Evolutionary conservation across 2,888 invertebrate genomes (phyloP), one percentile per base, ranked within the genome.

Genomic region (Napeogenes inachia): DNA sequence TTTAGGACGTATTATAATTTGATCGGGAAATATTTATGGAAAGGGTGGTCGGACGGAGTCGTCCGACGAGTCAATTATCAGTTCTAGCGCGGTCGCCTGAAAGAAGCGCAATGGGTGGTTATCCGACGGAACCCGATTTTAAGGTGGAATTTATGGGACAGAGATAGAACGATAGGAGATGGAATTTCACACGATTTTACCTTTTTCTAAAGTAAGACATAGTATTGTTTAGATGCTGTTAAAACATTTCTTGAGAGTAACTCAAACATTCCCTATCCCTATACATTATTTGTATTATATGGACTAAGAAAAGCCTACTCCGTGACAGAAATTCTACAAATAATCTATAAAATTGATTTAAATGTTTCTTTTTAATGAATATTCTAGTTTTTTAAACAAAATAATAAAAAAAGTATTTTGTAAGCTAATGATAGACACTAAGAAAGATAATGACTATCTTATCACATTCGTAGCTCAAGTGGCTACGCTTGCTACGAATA

Each of bases 11-110:
- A 86, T 87, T 85, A 88, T 89, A 89, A 89, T 89, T 89, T 88
- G 87, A 89, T 90, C 85, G 88, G 89, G 88, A 88, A 90, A 89
- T 89, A 89, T 89, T 89, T 89, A 88, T 89, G 86, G 88, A 88
- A 87, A 83, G 89, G 87, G 85, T 87, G 85, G 81, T 82, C 83
- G 85, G 73, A 79, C 83, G 85, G 72, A 79, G 78, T 77, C 75
- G 84, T 77, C 78, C 74, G 79, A 89, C 89, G 84, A 87, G 88
- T 89, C 87, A 89, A 90, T 89, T 89, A 89, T 83, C 86, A 81
- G 81, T 70, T 77, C 73, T 70, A 70, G 69, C 68, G 77, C 76
- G 76, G 76, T 71, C 75, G 75, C 79, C 84, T 84, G 84, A 85
- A 86, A 84, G 75, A 74, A 75, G 74, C 85, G 75, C 83, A 77